A percentile compares a stretch with the other conserved stretches of the same genome.
Evolutionary conservation across 2,888 invertebrate species (phyloP).

Genomic region (Frankliniella fusca): DNA sequence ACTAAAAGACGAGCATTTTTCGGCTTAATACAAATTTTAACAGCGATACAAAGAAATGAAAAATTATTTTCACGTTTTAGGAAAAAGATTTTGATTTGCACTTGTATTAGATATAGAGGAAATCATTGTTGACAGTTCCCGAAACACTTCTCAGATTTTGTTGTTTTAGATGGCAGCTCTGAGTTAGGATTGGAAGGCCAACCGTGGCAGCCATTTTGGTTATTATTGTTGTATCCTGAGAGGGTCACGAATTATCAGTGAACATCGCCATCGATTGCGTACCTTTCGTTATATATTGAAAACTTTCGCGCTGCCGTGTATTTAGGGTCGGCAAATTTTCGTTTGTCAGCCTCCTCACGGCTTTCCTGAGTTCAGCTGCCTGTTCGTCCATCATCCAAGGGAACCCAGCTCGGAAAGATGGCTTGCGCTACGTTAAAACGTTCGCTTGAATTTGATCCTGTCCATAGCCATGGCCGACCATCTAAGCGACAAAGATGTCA

Average conservation of each 20-base stretch:
- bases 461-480: constrained; percentile 74
- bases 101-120: too few species aligned
- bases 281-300: neutral
- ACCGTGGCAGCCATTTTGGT: constrained; percentile 19
- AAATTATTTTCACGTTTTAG: too few species aligned
- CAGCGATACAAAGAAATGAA: too few species aligned
- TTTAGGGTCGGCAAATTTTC: neutral
- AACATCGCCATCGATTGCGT: neutral
- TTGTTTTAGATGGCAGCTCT: too few species aligned
- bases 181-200: neutral
- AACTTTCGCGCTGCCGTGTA: neutral
- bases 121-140: too few species aligned
- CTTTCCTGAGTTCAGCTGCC: neutral
- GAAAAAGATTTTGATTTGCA: too few species aligned
- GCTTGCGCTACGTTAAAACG: constrained; percentile 97
- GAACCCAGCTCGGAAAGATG: constrained; percentile 56
- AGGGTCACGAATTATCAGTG: neutral
- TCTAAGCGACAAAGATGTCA: constrained; percentile 87
- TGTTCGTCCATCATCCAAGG: neutral
- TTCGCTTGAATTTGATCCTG: constrained; percentile 90
- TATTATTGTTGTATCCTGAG: constrained; percentile 21
- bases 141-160: too few species aligned
- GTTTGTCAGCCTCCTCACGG: neutral
- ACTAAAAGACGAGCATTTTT: too few species aligned
- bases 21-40: too few species aligned